A percentile compares a stretch with the other conserved stretches of the same genome.
These are phyloP conservation scores for Cotesia chilonis DNA, from an alignment of 1,140 invertebrate genomes.

Conservation along the genomic window DNA sequence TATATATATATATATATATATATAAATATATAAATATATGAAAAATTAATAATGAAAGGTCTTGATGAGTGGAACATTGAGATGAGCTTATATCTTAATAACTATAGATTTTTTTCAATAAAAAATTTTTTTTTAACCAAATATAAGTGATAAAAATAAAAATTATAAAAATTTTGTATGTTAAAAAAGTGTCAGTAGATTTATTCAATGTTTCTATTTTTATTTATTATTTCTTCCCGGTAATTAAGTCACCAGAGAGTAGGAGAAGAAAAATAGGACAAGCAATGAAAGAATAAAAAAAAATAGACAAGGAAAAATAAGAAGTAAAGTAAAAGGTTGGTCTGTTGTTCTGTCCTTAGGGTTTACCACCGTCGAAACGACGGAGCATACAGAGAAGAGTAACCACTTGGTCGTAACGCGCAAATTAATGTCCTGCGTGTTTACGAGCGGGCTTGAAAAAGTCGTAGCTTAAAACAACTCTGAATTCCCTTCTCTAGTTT, in stretches of 20 bases:
- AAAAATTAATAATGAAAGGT: no score
- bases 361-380: slow-evolving; percentile 14
- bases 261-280: neutral
- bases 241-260: neutral
- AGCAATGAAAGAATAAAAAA: neutral
- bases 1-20: no score
- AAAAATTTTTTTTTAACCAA: no score
- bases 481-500: neutral
- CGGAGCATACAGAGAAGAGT: slow-evolving; percentile 12
- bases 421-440: slow-evolving; percentile 41
- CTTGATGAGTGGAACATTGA: no score
- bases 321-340: slow-evolving; percentile 9
- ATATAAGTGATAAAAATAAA: no score
- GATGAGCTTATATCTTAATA: no score
- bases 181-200: no score
- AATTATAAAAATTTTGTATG: no score
- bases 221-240: no score
- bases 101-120: no score
- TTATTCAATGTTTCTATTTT: no score
- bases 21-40: no score
- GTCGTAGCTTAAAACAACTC: slow-evolving; percentile 1
- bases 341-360: slow-evolving; percentile 6
- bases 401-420: slow-evolving; percentile 39
- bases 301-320: neutral
- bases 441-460: slow-evolving; percentile 34